Evolutionary conservation across 2,888 invertebrate species (phyloP).

Genomic region (Carabus problematicus): DNA sequence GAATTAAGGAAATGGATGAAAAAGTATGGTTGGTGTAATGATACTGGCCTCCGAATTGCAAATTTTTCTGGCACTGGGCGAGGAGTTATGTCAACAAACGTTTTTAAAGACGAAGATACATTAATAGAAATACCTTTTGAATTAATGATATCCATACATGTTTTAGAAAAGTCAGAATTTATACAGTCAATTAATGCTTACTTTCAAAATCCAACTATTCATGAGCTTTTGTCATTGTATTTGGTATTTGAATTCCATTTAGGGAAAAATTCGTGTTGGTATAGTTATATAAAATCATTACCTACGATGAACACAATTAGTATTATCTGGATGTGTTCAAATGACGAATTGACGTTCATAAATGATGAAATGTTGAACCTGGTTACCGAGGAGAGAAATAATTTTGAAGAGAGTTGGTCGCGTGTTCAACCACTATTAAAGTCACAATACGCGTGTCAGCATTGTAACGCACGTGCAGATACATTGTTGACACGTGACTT

Average conservation of each 20-base stretch:
- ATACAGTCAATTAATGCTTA: conserved; percentile 48
- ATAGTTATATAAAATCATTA: conserved; percentile 72
- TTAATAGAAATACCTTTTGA: conserved; percentile 68
- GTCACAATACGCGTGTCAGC: conserved; percentile 56
- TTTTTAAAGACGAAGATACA: conserved; percentile 64
- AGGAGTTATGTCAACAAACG: conserved; percentile 71
- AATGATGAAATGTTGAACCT: conserved; percentile 65
- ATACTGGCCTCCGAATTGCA: conserved; percentile 64
- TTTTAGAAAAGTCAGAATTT: conserved; percentile 53
- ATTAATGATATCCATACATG: conserved; percentile 67
- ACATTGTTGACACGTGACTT: conserved; percentile 63
- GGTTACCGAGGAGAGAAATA: conserved; percentile 62
- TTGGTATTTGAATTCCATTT: conserved; percentile 72
- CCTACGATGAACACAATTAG: conserved; percentile 66
- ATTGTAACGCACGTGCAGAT: conserved; percentile 58
- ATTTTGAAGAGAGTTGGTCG: conserved; percentile 58
- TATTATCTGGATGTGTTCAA: conserved; percentile 72
- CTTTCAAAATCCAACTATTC: conserved; percentile 63
- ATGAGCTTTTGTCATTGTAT: conserved; percentile 77
- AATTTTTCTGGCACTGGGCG: conserved; percentile 74
- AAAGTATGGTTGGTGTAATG: conserved; percentile 64
- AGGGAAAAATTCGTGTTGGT: conserved; percentile 64
- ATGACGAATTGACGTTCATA: conserved; percentile 63
- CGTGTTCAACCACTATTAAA: conserved; percentile 60
- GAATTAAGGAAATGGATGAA: conserved; percentile 65